Conservation (phyloP, 1,140 invertebrate genomes). For the Drosophila sucinea region DNA sequence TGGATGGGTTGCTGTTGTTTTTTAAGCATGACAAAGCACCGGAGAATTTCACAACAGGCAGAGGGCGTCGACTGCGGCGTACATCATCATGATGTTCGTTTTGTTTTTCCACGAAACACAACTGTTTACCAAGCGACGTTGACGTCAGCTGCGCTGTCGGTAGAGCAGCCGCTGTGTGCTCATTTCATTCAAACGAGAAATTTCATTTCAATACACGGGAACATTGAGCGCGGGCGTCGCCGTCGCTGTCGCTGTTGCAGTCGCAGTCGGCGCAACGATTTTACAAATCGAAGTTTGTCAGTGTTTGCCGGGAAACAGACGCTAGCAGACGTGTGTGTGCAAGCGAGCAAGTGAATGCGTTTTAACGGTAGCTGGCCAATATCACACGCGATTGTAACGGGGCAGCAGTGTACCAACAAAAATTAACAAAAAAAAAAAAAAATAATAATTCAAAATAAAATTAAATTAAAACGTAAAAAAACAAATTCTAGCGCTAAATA, state of each 20-base stretch:
- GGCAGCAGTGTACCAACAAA: slow-evolving; percentile 10
- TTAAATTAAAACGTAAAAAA: slow-evolving; percentile 58
- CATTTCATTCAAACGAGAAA: slow-evolving; percentile 77
- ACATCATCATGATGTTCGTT: slow-evolving; percentile 79
- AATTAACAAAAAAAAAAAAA: slow-evolving; percentile 1
- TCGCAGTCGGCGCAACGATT: slow-evolving; percentile 60
- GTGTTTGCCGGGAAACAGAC: slow-evolving; percentile 77
- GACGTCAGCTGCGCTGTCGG: slow-evolving; percentile 40
- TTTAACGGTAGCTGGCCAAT: slow-evolving; percentile 39
- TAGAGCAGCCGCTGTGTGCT: slow-evolving; percentile 56
- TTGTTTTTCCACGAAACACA: slow-evolving; percentile 81
- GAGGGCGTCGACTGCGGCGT: slow-evolving; percentile 17
- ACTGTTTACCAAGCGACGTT: slow-evolving; percentile 66
- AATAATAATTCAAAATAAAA: slow-evolving; percentile 27
- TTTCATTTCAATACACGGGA: slow-evolving; percentile 68
- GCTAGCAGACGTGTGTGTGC: slow-evolving; percentile 52
- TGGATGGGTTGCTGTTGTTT: slow-evolving; percentile 57
- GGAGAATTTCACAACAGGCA: slow-evolving; percentile 79
- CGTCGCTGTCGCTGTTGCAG: slow-evolving; percentile 38
- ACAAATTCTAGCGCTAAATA: slow-evolving; percentile 47
- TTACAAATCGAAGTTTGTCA: slow-evolving; percentile 75
- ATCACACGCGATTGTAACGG: slow-evolving; percentile 53
- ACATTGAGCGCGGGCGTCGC: slow-evolving; percentile 30
- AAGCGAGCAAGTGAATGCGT: slow-evolving; percentile 49
- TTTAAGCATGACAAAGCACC: slow-evolving; percentile 80